Evolutionary conservation across 2,888 invertebrate species (phyloP).

Genomic region (Microchrysa polita): DNA sequence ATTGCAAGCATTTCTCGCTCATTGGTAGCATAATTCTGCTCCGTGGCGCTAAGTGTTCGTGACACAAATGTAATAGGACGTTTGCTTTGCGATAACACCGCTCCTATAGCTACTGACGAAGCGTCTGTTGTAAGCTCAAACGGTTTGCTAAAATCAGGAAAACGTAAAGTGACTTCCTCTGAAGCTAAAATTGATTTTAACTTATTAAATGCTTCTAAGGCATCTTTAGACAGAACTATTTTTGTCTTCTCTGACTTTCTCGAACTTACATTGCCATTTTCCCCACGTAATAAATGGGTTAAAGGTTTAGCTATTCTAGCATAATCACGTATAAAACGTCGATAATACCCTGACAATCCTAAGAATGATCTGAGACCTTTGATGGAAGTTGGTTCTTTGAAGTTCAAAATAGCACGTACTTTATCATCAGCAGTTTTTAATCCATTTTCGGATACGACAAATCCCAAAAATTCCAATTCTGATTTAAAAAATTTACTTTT

Average conservation of each 20-base stretch:
- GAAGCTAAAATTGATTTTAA: slow-evolving; percentile 44
- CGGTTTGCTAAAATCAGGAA: slow-evolving; percentile 35
- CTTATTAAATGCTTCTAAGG: not conserved
- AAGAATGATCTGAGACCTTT: slow-evolving; percentile 42
- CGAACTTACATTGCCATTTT: slow-evolving; percentile 49
- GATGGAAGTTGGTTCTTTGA: slow-evolving; percentile 50
- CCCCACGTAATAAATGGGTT: slow-evolving; percentile 48
- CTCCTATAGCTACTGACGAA: not conserved
- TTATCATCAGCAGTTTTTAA: slow-evolving; percentile 46
- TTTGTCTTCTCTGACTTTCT: slow-evolving; percentile 47
- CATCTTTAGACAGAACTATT: slow-evolving; percentile 44
- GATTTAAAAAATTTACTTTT: slow-evolving; percentile 47
- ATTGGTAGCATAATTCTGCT: slow-evolving; percentile 47
- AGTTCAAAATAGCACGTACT: slow-evolving; percentile 49
- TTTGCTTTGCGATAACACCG: not conserved
- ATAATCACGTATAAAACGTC: slow-evolving; percentile 44
- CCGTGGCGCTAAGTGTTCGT: not conserved
- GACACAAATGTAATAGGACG: not conserved
- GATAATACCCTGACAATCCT: slow-evolving; percentile 47
- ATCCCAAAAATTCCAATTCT: not conserved
- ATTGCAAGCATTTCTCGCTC: slow-evolving; percentile 60
- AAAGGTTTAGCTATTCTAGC: slow-evolving; percentile 51
- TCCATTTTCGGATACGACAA: not conserved
- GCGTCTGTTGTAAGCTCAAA: slow-evolving; percentile 55
- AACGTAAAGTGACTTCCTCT: slow-evolving; percentile 9